phyloP scores from a whole-genome alignment of 2,888 invertebrate species.

The Agapostemon virescens region DNA sequence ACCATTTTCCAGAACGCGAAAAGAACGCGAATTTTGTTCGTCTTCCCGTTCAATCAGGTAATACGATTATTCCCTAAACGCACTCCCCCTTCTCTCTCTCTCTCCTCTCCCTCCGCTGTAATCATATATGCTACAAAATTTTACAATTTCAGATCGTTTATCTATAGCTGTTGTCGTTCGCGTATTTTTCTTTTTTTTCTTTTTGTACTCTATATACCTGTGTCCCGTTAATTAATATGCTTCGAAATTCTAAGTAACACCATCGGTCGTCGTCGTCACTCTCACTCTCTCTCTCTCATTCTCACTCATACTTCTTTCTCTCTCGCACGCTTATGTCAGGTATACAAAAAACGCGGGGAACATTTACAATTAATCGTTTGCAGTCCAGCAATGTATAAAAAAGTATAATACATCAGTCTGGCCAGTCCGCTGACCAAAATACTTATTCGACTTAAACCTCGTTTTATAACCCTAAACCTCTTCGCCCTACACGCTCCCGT shows the following conservation, averaged over 20 bases:
- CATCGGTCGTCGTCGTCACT: conserved; percentile 45
- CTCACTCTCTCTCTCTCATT: too few relatives aligned
- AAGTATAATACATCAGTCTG: conserved; percentile 80
- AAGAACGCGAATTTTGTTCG: conserved; percentile 12
- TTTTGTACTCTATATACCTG: conserved; percentile 77
- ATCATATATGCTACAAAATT: conserved; percentile 72
- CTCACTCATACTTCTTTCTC: too few relatives aligned
- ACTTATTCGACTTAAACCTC: conserved; percentile 61
- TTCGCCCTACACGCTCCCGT: neutral
- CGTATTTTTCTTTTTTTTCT: conserved; percentile 41
- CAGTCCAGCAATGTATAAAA: conserved; percentile 76
- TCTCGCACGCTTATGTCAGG: conserved; percentile 61
- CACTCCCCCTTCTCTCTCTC: too few relatives aligned
- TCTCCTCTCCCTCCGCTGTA: conserved; percentile 39
- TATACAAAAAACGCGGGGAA: conserved; percentile 72
- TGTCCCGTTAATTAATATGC: conserved; percentile 48
- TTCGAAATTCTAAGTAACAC: conserved; percentile 66
- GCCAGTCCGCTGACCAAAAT: conserved; percentile 68
- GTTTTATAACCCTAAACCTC: conserved; percentile 35
- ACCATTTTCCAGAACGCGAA: conserved; percentile 51
- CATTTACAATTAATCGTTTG: conserved; percentile 72
- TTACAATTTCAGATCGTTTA: conserved; percentile 68
- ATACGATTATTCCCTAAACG: conserved; percentile 66
- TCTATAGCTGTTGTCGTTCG: conserved; percentile 58
- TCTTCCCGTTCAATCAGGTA: conserved; percentile 61